phyloP scores from a whole-genome alignment of 2,113 vertebrate genomes.

The Megaptera novaeangliae region DNA sequence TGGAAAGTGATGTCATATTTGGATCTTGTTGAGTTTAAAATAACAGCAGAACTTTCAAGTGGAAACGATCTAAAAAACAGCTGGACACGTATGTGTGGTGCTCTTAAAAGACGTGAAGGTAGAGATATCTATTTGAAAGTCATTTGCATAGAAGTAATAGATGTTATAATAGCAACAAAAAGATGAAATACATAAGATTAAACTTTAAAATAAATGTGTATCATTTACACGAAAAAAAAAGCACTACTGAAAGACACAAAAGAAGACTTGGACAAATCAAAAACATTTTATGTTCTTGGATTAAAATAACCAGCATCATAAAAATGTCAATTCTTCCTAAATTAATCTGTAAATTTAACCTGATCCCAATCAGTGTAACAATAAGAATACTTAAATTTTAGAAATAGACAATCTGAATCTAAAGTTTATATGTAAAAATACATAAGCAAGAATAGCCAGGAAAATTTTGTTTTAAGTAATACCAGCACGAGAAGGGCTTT shows the following conservation, averaged over 20 bases:
- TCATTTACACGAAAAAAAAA: neutral
- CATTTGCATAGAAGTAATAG: neutral
- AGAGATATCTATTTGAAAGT: neutral
- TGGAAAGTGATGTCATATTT: neutral
- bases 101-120: neutral
- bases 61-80: neutral
- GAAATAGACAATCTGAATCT: neutral
- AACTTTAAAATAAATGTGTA: neutral
- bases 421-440: neutral
- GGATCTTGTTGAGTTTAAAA: neutral
- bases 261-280: neutral
- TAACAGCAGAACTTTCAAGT: neutral
- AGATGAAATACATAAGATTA: neutral
- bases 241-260: neutral
- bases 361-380: neutral
- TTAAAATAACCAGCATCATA: neutral
- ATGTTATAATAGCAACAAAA: neutral
- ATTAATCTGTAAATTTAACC: neutral
- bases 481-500: neutral
- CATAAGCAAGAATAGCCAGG: neutral
- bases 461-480: constrained; percentile 4
- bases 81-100: neutral
- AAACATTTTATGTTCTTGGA: neutral
- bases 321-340: neutral
- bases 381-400: neutral